Percentiles rank a stretch among this genome's conserved stretches.
These are phyloP conservation scores for Caenorhabditis sp. DNA, from an alignment of 2,888 invertebrate species.

Conservation along the genomic window DNA sequence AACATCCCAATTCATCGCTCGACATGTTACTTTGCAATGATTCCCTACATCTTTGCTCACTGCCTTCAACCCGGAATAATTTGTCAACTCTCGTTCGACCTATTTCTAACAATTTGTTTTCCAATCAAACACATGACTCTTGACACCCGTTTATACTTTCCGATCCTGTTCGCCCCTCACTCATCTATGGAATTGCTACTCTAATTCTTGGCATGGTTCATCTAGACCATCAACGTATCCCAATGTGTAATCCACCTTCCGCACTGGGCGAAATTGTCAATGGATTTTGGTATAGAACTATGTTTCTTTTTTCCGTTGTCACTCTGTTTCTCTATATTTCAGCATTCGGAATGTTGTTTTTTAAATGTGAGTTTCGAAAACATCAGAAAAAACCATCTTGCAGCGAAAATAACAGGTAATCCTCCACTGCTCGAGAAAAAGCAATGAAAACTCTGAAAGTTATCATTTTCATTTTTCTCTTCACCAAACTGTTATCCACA, in stretches of 20 bases:
- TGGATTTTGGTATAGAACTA: neutral
- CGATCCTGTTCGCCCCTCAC: slow-evolving; percentile 3
- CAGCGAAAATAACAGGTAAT: neutral
- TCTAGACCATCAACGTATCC: slow-evolving; percentile 8
- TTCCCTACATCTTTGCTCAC: slow-evolving; percentile 19
- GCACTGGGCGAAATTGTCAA: neutral
- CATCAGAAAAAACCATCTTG: neutral
- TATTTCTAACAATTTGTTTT: slow-evolving; percentile 14
- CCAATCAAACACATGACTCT: slow-evolving; percentile 16
- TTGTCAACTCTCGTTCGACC: slow-evolving; percentile 18
- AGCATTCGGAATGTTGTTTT: neutral
- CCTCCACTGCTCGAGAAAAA: neutral
- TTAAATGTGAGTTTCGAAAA: neutral
- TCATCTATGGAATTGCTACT: slow-evolving; percentile 15
- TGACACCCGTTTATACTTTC: slow-evolving; percentile 8
- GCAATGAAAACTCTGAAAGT: neutral
- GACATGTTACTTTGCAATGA: slow-evolving; percentile 19
- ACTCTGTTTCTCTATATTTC: neutral
- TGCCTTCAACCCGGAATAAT: slow-evolving; percentile 30
- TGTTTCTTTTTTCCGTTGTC: neutral
- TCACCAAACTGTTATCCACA: neutral
- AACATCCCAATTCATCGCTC: slow-evolving; percentile 9
- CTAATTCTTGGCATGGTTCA: neutral
- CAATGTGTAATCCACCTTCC: neutral
- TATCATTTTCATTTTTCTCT: neutral